phyloP scores from a whole-genome alignment of 1,140 invertebrate species.

The Bombus superbus region DNA sequence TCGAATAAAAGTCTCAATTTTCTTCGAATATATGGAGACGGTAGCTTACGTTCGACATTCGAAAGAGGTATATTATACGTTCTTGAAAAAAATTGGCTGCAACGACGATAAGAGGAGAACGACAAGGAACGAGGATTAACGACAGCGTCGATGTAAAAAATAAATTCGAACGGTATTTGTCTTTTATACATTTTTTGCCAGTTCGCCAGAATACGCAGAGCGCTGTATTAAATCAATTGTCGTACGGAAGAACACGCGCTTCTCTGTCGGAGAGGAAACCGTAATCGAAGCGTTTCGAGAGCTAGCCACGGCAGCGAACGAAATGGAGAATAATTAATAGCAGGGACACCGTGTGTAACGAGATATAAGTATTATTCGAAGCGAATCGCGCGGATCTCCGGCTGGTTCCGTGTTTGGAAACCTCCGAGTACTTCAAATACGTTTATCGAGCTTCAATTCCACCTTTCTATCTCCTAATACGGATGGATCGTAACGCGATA shows the following conservation, averaged over 20 bases:
- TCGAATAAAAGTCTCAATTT: background rate
- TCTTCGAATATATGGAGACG: background rate
- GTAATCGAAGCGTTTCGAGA: slow-evolving; percentile 43
- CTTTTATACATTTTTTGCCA: slow-evolving; percentile 27
- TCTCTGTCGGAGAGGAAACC: slow-evolving; percentile 12
- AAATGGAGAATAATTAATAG: slow-evolving; percentile 45
- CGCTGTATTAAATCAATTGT: slow-evolving; percentile 35
- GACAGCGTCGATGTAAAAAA: background rate
- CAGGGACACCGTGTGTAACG: slow-evolving; percentile 31
- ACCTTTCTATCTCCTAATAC: slow-evolving; percentile 37
- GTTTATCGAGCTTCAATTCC: slow-evolving; percentile 34
- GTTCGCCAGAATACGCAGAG: background rate
- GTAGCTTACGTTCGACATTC: background rate
- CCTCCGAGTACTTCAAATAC: slow-evolving; percentile 10
- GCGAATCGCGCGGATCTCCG: background rate
- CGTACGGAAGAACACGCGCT: slow-evolving; percentile 13
- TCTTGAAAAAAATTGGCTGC: background rate
- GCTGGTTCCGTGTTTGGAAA: slow-evolving; percentile 22
- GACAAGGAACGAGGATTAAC: background rate
- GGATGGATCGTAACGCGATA: slow-evolving; percentile 38
- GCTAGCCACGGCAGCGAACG: background rate
- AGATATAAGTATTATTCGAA: slow-evolving; percentile 28
- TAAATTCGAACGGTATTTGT: slow-evolving; percentile 35
- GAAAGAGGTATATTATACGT: background rate
- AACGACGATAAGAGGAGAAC: background rate